Evolutionary conservation across 2,888 invertebrate genomes (phyloP).

Genomic region (Aphodius sticticus): DNA sequence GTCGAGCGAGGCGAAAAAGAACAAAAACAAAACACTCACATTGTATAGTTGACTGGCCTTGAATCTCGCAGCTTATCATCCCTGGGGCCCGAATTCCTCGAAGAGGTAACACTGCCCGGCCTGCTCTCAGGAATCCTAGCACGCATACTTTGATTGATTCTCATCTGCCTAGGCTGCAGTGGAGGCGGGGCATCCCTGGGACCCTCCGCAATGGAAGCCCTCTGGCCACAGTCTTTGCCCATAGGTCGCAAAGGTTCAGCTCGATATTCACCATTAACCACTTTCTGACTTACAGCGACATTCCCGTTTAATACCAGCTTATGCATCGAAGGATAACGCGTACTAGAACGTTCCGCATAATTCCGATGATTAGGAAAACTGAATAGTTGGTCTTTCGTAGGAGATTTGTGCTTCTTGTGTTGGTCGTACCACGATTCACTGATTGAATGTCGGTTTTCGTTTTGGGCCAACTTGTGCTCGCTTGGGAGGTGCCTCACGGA

Average conservation of each 20-base stretch:
- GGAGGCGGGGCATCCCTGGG: constrained; percentile 53
- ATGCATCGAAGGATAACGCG: constrained; percentile 61
- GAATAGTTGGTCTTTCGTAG: constrained; percentile 38
- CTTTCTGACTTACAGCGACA: constrained; percentile 59
- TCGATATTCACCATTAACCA: constrained; percentile 52
- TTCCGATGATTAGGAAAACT: constrained; percentile 52
- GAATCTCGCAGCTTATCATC: constrained; percentile 45
- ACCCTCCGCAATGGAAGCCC: constrained; percentile 55
- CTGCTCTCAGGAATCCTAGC: constrained; percentile 53
- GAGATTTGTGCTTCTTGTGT: constrained; percentile 27
- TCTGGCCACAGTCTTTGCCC: constrained; percentile 44
- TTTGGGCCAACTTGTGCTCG: constrained; percentile 29
- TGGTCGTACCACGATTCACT: constrained; percentile 23
- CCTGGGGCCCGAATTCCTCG: constrained; percentile 47
- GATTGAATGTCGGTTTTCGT: constrained; percentile 28
- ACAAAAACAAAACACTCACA: constrained; percentile 51
- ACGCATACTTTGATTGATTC: constrained; percentile 58
- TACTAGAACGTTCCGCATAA: constrained; percentile 60
- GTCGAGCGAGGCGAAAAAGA: too few relatives aligned
- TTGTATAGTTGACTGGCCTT: constrained; percentile 49
- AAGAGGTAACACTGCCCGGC: constrained; percentile 17
- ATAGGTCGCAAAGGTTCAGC: constrained; percentile 55
- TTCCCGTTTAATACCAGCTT: constrained; percentile 62
- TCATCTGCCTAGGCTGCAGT: constrained; percentile 58
- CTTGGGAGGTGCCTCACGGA: constrained; percentile 39